A percentile compares a stretch with the other conserved stretches of the same genome.
These are phyloP conservation scores for Psittacula derbiana DNA, from an alignment of 2,797 vertebrate genomes.

Conservation along the genomic window DNA sequence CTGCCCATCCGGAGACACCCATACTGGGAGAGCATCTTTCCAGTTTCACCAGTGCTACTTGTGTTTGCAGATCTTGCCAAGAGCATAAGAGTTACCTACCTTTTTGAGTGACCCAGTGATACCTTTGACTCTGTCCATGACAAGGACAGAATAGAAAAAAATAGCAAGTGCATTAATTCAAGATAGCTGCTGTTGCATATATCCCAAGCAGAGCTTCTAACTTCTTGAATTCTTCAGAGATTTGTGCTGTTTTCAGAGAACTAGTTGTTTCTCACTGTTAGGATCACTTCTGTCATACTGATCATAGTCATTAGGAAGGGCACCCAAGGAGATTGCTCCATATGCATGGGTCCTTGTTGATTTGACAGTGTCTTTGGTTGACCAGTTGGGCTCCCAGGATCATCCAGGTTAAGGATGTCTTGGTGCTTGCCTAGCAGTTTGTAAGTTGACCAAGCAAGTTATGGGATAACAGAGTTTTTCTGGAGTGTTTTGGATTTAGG, in stretches of 20 bases:
- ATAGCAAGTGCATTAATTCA: background rate
- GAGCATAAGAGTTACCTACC: background rate
- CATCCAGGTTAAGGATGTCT: background rate
- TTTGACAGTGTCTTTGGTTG: background rate
- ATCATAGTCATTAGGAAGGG: background rate
- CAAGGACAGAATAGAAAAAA: background rate
- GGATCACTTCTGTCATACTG: background rate
- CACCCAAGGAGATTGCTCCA: background rate
- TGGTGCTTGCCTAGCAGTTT: background rate
- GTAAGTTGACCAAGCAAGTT: background rate
- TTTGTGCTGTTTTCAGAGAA: background rate
- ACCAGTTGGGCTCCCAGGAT: background rate
- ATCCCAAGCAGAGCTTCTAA: background rate
- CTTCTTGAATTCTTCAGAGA: background rate
- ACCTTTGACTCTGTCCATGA: background rate
- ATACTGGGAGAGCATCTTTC: background rate
- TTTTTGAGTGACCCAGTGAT: background rate
- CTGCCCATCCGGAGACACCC: background rate
- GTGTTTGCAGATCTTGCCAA: background rate
- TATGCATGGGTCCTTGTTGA: fast-evolving
- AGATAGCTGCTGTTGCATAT: background rate
- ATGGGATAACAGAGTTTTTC: background rate
- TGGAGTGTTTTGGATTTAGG: background rate
- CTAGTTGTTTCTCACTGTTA: background rate
- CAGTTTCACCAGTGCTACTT: background rate